These are phyloP conservation scores for Paelopatides confundens DNA, from an alignment of 53 echinoderm and acorn worm genomes.

Conservation along the genomic window DNA sequence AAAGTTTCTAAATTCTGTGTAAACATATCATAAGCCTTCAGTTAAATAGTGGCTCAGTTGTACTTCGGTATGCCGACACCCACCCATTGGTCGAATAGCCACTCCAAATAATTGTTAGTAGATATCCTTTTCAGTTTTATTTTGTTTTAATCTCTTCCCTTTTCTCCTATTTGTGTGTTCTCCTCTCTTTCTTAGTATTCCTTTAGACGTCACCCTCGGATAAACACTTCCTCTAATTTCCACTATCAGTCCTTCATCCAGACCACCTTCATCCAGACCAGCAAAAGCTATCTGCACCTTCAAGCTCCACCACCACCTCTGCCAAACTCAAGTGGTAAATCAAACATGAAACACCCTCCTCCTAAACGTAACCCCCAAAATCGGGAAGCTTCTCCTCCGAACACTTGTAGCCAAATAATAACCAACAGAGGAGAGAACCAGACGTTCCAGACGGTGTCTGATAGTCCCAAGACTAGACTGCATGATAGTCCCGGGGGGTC, in stretches of 20 bases:
- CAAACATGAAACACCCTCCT: neutral
- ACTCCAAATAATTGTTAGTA: neutral
- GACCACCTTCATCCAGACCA: too few relatives aligned
- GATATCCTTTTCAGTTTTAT: too few relatives aligned
- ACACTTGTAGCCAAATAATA: neutral
- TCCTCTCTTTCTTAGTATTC: neutral
- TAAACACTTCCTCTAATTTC: constrained; percentile 20
- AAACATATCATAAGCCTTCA: too few relatives aligned
- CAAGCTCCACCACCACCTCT: constrained; percentile 15
- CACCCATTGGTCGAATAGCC: neutral
- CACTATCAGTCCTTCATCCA: neutral
- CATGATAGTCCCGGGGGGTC: neutral
- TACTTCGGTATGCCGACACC: too few relatives aligned
- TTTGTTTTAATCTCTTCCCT: neutral
- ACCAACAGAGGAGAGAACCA: constrained; percentile 16
- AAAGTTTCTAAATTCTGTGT: too few relatives aligned
- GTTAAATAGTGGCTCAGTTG: too few relatives aligned
- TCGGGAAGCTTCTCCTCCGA: neutral
- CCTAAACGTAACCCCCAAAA: neutral
- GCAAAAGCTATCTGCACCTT: neutral
- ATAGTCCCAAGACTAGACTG: constrained; percentile 8
- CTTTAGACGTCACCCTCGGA: constrained; percentile 15
- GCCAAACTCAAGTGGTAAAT: neutral
- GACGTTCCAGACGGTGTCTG: neutral
- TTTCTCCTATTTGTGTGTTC: neutral